phyloP scores from a whole-genome alignment of 2,888 invertebrate species.

The Seira sanloemensis region DNA sequence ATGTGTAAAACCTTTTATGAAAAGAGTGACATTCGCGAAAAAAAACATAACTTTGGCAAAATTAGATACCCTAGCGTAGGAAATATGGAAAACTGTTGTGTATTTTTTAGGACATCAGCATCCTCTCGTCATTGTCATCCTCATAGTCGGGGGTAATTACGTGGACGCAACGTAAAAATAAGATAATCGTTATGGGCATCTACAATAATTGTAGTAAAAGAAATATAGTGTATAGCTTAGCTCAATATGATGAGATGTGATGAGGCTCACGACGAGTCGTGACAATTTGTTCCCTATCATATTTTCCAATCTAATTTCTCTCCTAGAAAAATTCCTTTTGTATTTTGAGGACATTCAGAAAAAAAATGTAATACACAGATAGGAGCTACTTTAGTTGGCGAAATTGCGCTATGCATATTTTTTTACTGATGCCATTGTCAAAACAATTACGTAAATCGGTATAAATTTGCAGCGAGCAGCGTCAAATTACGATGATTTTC shows the following conservation, averaged over 20 bases:
- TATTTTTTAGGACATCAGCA: not conserved
- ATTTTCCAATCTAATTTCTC: not conserved
- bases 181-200: not conserved
- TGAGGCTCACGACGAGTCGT: not conserved
- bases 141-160: not conserved
- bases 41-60: not conserved
- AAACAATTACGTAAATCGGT: not conserved
- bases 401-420: no score
- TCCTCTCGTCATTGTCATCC: not conserved
- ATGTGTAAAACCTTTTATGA: not conserved
- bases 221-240: not conserved
- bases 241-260: not conserved
- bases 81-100: not conserved
- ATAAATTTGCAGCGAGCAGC: not conserved
- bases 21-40: not conserved
- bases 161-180: not conserved
- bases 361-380: no score
- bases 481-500: not conserved
- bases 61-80: not conserved
- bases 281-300: constrained; percentile 4
- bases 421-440: not conserved
- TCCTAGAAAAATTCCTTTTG: not conserved
- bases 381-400: no score
- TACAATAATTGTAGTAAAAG: not conserved
- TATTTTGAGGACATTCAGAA: not conserved